These are phyloP conservation scores for Bufo bufo DNA, from an alignment of 2,113 vertebrate genomes.

Conservation along the genomic window DNA sequence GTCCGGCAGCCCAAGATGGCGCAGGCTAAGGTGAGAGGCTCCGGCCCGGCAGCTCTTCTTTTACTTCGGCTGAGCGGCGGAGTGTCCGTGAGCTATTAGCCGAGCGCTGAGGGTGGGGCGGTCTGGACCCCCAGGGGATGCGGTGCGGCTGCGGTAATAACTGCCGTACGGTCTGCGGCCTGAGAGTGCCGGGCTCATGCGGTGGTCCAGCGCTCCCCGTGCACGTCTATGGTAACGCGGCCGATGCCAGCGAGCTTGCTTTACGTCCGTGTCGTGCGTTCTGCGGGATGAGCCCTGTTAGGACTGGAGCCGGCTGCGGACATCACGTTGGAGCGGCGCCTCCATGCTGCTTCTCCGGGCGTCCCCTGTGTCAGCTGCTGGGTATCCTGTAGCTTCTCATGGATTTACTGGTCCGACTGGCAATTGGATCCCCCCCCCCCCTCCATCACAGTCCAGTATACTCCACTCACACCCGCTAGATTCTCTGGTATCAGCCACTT, in stretches of 20 bases:
- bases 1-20: constrained; percentile 82
- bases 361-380: too few relatives aligned
- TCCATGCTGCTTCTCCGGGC: not conserved
- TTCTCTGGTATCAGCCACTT: too few relatives aligned
- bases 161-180: not conserved
- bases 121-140: accelerated
- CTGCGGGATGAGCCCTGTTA: too few relatives aligned
- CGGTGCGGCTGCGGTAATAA: not conserved
- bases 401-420: too few relatives aligned
- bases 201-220: not conserved
- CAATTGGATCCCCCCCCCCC: too few relatives aligned
- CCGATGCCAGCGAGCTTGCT: too few relatives aligned
- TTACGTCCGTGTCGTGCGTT: not conserved
- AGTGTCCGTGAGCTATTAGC: not conserved
- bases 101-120: not conserved
- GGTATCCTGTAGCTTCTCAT: too few relatives aligned
- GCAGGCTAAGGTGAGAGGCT: constrained; percentile 79
- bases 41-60: not conserved
- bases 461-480: too few relatives aligned
- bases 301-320: not conserved
- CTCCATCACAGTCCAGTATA: too few relatives aligned
- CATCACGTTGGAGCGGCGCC: not conserved
- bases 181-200: not conserved
- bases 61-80: accelerated
- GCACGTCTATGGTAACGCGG: not conserved